phyloP scores from a whole-genome alignment of 2,113 vertebrate species.

The Siniperca knerii region DNA sequence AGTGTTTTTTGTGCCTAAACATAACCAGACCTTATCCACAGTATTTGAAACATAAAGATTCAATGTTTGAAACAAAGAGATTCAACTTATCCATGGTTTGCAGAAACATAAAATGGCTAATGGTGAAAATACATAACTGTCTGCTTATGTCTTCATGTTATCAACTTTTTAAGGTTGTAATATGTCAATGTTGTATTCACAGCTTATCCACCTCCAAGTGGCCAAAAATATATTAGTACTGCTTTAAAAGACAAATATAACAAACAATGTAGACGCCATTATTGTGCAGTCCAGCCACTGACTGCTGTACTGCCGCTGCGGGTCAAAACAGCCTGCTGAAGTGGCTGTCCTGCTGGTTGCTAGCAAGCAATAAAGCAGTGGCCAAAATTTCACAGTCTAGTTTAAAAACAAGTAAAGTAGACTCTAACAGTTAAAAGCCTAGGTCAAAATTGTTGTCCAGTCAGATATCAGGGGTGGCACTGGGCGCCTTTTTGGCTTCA shows the following conservation, averaged over 20 bases:
- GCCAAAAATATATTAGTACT: not conserved
- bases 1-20: no score
- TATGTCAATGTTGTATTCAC: no score
- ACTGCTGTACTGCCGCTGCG: not conserved
- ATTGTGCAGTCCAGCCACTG: not conserved
- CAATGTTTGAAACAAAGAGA: no score
- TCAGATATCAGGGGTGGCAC: not conserved
- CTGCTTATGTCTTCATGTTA: not conserved
- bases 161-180: not conserved
- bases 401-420: not conserved
- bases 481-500: not conserved
- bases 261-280: not conserved
- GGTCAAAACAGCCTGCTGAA: not conserved
- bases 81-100: no score
- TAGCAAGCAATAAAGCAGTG: not conserved
- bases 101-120: no score
- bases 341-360: not conserved
- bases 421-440: not conserved
- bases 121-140: no score
- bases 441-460: not conserved
- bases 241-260: not conserved
- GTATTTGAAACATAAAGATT: no score
- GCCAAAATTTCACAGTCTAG: not conserved
- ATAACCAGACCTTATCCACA: no score
- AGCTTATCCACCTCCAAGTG: not conserved